phyloP scores from a whole-genome alignment of 2,797 vertebrate genomes.

The Centropyge bicolor region DNA sequence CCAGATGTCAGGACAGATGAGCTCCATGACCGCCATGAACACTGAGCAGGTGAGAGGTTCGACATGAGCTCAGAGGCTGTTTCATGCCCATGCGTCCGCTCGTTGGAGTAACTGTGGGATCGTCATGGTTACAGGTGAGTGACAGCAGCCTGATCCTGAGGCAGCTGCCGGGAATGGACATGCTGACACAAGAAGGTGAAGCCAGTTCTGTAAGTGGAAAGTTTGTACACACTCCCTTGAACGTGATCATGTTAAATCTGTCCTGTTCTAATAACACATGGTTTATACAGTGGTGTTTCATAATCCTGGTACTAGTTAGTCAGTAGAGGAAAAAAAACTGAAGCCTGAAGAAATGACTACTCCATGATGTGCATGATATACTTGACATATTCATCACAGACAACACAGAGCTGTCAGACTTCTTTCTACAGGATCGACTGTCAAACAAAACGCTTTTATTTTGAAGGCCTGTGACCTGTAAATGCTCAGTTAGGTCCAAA shows the following conservation, averaged over 20 bases:
- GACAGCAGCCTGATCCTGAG: constrained; percentile 76
- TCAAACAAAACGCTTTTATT: too few species aligned
- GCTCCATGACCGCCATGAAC: constrained; percentile 89
- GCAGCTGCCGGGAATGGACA: constrained; percentile 76
- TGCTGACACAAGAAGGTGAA: constrained; percentile 74
- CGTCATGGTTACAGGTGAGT: constrained; percentile 51
- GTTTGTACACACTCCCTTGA: not conserved
- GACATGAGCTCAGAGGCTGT: not conserved
- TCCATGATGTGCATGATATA: not conserved
- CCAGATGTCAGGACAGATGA: constrained; percentile 88
- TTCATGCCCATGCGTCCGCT: not conserved
- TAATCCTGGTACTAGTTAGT: not conserved
- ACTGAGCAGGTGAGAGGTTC: constrained; percentile 90
- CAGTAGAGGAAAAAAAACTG: not conserved
- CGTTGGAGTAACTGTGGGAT: not conserved
- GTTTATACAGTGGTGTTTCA: not conserved
- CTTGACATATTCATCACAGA: not conserved
- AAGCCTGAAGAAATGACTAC: not conserved
- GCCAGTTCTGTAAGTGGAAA: constrained; percentile 66
- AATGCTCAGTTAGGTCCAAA: too few species aligned
- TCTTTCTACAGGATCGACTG: too few species aligned
- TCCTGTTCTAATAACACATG: not conserved
- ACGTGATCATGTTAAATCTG: not conserved
- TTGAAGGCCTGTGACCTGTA: too few species aligned
- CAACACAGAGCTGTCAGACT: too few species aligned